These are phyloP conservation scores for Kryptopterus vitreolus DNA, from an alignment of 2,797 vertebrate species.

Conservation along the genomic window DNA sequence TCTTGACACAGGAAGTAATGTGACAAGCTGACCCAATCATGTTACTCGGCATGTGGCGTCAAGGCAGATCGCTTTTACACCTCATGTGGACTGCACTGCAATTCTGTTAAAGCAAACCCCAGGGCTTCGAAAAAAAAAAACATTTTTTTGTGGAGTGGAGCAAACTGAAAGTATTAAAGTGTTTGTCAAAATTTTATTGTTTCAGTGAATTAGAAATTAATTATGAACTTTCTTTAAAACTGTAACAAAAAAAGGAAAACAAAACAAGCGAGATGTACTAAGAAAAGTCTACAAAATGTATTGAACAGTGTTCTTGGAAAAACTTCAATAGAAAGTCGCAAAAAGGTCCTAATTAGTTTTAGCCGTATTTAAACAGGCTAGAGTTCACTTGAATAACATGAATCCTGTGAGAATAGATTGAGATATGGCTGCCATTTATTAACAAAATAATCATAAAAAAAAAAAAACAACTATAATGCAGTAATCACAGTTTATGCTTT, in stretches of 20 bases:
- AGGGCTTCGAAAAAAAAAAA: background rate
- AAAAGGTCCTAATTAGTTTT: background rate
- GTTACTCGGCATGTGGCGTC: background rate
- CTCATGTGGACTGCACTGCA: background rate
- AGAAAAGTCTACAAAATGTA: background rate
- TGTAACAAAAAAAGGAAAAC: background rate
- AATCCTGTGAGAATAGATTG: background rate
- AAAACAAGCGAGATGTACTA: background rate
- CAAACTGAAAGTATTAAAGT: background rate
- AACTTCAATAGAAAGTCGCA: background rate
- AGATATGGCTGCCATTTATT: conserved; percentile 3
- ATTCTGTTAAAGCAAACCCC: background rate
- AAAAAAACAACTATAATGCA: conserved; percentile 44
- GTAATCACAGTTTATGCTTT: conserved; percentile 41
- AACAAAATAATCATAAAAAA: conserved; percentile 9
- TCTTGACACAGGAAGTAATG: background rate
- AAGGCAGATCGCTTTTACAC: background rate
- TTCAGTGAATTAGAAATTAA: background rate
- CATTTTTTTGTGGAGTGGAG: background rate
- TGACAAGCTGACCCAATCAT: background rate
- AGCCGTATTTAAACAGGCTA: background rate
- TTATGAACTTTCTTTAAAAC: background rate
- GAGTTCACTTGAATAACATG: background rate
- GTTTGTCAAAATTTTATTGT: background rate
- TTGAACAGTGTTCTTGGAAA: background rate